Evolutionary conservation across 2,113 vertebrate species (phyloP), one percentile per base, ranked within the genome.

Genomic region (Numida meleagris): DNA sequence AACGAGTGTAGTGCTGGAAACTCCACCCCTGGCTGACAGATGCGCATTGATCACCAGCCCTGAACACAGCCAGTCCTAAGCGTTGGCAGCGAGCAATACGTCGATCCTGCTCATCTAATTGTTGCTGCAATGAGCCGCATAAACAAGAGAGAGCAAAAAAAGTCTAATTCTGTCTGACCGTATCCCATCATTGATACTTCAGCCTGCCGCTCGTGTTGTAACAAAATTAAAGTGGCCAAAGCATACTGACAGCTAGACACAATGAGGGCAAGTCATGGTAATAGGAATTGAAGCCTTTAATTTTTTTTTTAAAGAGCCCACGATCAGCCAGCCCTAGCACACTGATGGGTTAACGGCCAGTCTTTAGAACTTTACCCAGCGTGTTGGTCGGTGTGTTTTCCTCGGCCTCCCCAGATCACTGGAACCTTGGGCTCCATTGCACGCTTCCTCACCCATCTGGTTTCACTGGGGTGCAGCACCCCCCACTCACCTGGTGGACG

Each of bases 401-500:
- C 71, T 75, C 24, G 48, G 21, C 12, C 42, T 66, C 36, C 20
- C 59, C 66, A 36, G 31, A 14, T 13, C 4, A 11, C 13, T 76
- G 2, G 6, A 61, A 20, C 42, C 53, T 42, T 23, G 8, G 14
- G 29, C 33, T 70, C 58, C 23, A 6, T 7, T 6, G 33, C 58
- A 5, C 2, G 9, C 20, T 4, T 3, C 70, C n/a, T 19, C 2
- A 3, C 13, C 13, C 20, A 4, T 10, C 23, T 36, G 50, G 62
- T 10, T 29, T n/a, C 67, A 10, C 23, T 3, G 3, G 6, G 57
- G 13, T 9, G 1, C 45, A 66, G 59, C 45, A 12, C 24, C 70
- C 19, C 14, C 25, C 1, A 43, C 19, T 98, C 55, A 99, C 99
- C 99, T 98, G 94, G 98, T 99, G 38, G 99, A 99, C 7, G 99